These are phyloP conservation scores for Artibeus jamaicensis DNA, from an alignment of 2,797 vertebrate species.

Conservation along the genomic window DNA sequence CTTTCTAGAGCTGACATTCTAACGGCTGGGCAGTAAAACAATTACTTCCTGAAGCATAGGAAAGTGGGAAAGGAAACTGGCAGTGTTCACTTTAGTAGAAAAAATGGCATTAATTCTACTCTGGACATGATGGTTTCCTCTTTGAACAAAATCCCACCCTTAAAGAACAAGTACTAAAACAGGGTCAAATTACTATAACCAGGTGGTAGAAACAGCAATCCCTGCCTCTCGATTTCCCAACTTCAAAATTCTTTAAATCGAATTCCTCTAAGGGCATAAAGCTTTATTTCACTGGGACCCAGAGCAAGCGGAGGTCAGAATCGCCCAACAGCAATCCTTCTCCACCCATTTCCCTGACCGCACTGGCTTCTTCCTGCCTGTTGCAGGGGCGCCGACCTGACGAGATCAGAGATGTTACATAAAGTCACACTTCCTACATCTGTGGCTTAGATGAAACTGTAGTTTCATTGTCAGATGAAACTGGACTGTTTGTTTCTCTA, in stretches of 20 bases:
- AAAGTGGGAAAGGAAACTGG: not conserved
- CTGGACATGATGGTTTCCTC: not conserved
- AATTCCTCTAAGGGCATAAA: not conserved
- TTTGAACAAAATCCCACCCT: slow-evolving; percentile 21
- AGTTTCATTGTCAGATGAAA: slow-evolving; percentile 42
- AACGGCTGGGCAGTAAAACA: not conserved
- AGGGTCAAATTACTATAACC: not conserved
- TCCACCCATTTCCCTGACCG: slow-evolving; percentile 7
- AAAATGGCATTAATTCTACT: slow-evolving; percentile 30
- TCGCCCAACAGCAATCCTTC: not conserved
- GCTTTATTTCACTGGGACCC: not conserved
- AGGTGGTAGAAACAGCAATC: not conserved
- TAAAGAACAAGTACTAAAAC: slow-evolving; percentile 6
- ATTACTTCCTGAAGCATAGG: not conserved
- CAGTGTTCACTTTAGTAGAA: not conserved
- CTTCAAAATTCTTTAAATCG: slow-evolving; percentile 15
- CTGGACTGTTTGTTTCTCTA: not conserved
- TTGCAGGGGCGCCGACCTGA: slow-evolving; percentile 6
- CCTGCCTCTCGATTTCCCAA: not conserved
- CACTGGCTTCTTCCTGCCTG: slow-evolving; percentile 30
- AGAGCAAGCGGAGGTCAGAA: not conserved
- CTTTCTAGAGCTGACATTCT: not conserved
- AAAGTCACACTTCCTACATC: slow-evolving; percentile 48
- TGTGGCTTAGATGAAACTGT: slow-evolving; percentile 26
- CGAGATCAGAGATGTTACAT: slow-evolving; percentile 32